Evolutionary conservation across 2,888 invertebrate species (phyloP).

Genomic region (Drosophila neonasuta): DNA sequence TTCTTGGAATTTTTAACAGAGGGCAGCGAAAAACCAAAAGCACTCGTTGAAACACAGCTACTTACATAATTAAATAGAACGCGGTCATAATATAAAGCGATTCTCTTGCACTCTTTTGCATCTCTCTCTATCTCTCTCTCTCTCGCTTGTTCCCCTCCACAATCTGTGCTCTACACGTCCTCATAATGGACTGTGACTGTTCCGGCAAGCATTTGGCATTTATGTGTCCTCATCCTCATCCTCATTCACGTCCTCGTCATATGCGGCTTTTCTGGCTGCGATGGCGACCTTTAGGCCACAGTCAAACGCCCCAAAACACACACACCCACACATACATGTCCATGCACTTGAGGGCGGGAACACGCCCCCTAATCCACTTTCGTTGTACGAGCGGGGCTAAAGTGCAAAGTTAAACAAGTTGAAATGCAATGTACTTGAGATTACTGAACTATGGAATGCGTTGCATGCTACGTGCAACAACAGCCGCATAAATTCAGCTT

Average conservation of each 20-base stretch:
- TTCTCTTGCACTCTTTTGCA: not conserved
- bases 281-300: constrained; percentile 49
- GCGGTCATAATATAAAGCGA: constrained; percentile 9
- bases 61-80: constrained; percentile 60
- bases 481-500: not conserved
- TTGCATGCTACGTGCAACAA: constrained; percentile 33
- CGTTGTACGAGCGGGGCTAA: constrained; percentile 32
- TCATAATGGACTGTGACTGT: constrained; percentile 42
- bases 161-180: not conserved
- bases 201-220: constrained; percentile 38
- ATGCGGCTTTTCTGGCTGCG: constrained; percentile 27
- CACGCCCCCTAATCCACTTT: constrained; percentile 12
- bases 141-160: not conserved
- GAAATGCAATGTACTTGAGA: constrained; percentile 59
- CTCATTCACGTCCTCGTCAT: constrained; percentile 12
- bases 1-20: too few relatives aligned
- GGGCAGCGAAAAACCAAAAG: constrained; percentile 12
- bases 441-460: constrained; percentile 56
- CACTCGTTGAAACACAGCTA: constrained; percentile 43
- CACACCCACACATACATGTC: constrained; percentile 1
- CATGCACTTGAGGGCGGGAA: not conserved
- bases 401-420: constrained; percentile 60
- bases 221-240: constrained; percentile 21
- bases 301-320: constrained; percentile 11
- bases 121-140: not conserved